phyloP scores from a whole-genome alignment of 2,797 vertebrate genomes.

The Diplodus puntazzo region DNA sequence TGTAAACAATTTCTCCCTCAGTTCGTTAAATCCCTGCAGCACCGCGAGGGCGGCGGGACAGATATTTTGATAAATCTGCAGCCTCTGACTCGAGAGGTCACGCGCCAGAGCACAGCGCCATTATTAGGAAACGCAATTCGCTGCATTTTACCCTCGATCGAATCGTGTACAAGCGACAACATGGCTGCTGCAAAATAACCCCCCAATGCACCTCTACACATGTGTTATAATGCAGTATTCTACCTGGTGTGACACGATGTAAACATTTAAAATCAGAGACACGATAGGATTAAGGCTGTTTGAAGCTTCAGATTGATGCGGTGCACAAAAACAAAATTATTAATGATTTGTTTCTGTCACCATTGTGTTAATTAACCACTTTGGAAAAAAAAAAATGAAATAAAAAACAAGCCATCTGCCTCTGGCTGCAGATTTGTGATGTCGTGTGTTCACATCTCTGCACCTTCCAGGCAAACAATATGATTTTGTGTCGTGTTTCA shows the following conservation, averaged over 20 bases:
- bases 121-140: neutral
- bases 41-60: neutral
- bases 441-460: neutral
- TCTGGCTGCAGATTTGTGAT: constrained; percentile 2
- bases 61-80: neutral
- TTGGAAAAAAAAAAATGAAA: too few relatives aligned
- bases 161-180: neutral
- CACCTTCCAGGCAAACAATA: neutral
- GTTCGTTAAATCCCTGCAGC: neutral
- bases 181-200: neutral
- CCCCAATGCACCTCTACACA: neutral
- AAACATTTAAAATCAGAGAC: neutral
- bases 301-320: neutral
- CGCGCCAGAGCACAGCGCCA: neutral
- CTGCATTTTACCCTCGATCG: neutral
- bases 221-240: neutral
- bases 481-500: neutral
- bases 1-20: neutral
- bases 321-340: neutral
- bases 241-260: neutral
- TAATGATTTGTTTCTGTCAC: constrained; percentile 3
- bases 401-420: neutral
- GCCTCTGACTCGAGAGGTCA: neutral
- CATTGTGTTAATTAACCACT: neutral
- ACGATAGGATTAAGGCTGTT: neutral